Conservation (phyloP, 2,113 vertebrate species). For the Coryphaenoides rupestris region DNA sequence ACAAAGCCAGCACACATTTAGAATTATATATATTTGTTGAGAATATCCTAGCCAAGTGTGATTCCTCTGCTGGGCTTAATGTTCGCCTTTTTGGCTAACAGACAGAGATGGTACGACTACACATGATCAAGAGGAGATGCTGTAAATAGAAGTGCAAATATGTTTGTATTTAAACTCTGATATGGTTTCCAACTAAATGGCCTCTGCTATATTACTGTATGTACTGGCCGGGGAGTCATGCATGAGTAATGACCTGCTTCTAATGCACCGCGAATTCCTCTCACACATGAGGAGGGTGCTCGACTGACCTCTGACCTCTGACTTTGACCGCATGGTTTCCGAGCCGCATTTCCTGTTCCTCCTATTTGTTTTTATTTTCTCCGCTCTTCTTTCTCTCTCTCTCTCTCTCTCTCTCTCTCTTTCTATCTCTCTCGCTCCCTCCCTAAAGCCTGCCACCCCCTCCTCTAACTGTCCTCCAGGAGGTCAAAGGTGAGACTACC, state of each 20-base stretch:
- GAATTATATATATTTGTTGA: slow-evolving; percentile 6
- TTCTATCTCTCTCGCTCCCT: slow-evolving; percentile 56
- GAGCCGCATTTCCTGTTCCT: slow-evolving; percentile 43
- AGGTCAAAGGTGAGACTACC: slow-evolving; percentile 71
- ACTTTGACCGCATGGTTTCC: slow-evolving; percentile 3
- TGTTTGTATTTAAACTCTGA: too few species aligned
- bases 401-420: slow-evolving; percentile 55
- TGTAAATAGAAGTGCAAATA: too few species aligned
- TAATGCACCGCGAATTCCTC: too few species aligned
- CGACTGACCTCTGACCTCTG: too few species aligned
- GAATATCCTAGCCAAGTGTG: slow-evolving; percentile 5
- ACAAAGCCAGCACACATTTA: slow-evolving; percentile 46
- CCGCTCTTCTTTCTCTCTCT: slow-evolving; percentile 53
- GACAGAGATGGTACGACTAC: slow-evolving; percentile 8
- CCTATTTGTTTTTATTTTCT: slow-evolving; percentile 28
- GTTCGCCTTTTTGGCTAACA: slow-evolving; percentile 24
- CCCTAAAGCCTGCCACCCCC: slow-evolving; percentile 72
- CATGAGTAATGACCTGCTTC: too few species aligned
- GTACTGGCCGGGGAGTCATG: too few species aligned
- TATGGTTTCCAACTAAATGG: background rate
- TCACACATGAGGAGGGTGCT: too few species aligned
- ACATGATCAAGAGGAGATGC: too few species aligned
- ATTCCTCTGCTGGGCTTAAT: slow-evolving; percentile 21
- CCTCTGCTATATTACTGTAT: too few species aligned
- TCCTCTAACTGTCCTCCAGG: slow-evolving; percentile 68